Evolutionary conservation across 2,797 vertebrate species (phyloP).

Genomic region (Hipposideros larvatus): DNA sequence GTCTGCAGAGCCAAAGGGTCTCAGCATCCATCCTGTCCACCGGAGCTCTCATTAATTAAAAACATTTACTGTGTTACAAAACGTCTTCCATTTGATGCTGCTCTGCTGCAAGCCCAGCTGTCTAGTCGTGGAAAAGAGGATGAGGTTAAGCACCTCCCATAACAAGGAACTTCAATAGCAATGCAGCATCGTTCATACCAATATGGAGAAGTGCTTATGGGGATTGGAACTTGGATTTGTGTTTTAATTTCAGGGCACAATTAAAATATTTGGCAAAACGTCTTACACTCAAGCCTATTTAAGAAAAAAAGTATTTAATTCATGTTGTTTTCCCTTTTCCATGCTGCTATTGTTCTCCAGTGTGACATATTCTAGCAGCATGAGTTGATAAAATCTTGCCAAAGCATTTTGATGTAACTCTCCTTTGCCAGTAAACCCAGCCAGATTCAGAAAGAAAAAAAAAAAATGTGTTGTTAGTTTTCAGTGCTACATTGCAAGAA

Average conservation of each 20-base stretch:
- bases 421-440: slow-evolving; percentile 43
- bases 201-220: background rate
- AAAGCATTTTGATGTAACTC: slow-evolving; percentile 57
- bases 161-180: background rate
- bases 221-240: background rate
- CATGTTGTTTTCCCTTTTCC: background rate
- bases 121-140: background rate
- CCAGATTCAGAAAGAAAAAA: background rate
- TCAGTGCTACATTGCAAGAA: background rate
- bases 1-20: background rate
- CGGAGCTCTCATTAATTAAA: background rate
- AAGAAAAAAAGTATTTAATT: background rate
- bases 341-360: background rate
- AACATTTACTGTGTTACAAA: background rate
- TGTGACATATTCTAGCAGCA: slow-evolving; percentile 35
- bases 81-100: accelerated
- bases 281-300: background rate
- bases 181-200: background rate
- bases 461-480: background rate
- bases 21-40: background rate
- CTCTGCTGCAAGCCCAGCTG: background rate
- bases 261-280: slow-evolving; percentile 37
- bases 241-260: slow-evolving; percentile 52
- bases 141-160: background rate
- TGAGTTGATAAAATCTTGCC: background rate